A percentile compares a stretch with the other conserved stretches of the same genome.
Conservation (phyloP, 2,797 vertebrate genomes). For the Thalassophryne amazonica region DNA sequence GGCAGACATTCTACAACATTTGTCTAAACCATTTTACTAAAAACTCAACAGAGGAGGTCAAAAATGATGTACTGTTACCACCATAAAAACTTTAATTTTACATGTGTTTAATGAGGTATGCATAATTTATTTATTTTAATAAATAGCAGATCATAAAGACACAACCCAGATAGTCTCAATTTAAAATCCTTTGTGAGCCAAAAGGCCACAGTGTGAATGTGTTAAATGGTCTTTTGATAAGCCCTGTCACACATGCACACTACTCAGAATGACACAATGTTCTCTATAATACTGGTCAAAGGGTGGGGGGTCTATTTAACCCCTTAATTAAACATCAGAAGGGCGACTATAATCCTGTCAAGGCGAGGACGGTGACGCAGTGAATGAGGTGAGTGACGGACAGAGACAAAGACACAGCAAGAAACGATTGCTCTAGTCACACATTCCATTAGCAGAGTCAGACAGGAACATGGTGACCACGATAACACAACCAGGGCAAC, state of each 20-base stretch:
- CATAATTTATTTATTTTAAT: too few relatives aligned
- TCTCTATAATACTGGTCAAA: conserved; percentile 54
- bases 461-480: conserved; percentile 38
- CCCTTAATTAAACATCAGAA: conserved; percentile 75
- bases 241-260: conserved; percentile 11
- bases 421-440: conserved; percentile 20
- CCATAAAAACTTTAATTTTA: too few relatives aligned
- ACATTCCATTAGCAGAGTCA: conserved; percentile 29
- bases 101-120: too few relatives aligned
- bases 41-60: too few relatives aligned
- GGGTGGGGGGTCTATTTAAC: conserved; percentile 75
- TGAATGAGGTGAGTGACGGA: background rate
- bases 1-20: too few relatives aligned
- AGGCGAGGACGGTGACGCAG: conserved; percentile 36
- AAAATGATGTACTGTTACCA: too few relatives aligned
- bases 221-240: conserved; percentile 53
- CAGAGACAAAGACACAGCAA: background rate
- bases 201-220: conserved; percentile 20
- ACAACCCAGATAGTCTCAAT: background rate
- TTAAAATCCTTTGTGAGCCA: conserved; percentile 9
- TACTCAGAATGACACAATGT: conserved; percentile 55
- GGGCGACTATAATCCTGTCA: conserved; percentile 76
- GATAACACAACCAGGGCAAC: background rate
- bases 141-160: too few relatives aligned
- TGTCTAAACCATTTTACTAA: too few relatives aligned